phyloP scores from a whole-genome alignment of 2,888 invertebrate genomes.

The Aspidapion aeneum region DNA sequence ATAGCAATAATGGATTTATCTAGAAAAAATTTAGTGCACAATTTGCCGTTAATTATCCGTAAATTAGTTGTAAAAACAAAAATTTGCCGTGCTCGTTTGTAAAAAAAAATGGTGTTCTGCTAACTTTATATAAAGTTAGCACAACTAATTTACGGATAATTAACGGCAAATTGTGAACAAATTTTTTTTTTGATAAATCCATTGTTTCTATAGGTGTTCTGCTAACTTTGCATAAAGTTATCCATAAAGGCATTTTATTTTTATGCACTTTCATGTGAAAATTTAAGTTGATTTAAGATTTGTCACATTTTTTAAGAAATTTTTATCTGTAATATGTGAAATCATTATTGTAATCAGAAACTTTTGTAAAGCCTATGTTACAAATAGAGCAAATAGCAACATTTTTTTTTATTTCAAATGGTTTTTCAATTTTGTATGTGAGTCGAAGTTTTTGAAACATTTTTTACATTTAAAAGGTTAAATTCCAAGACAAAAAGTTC shows the following conservation, averaged over 20 bases:
- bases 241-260: conserved; percentile 38
- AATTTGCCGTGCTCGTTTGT: too few species aligned
- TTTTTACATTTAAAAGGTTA: conserved; percentile 41
- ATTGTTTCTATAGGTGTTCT: conserved; percentile 45
- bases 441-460: conserved; percentile 40
- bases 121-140: too few species aligned
- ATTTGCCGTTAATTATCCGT: too few species aligned
- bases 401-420: conserved; percentile 43
- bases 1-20: too few species aligned
- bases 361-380: conserved; percentile 44
- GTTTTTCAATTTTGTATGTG: conserved; percentile 42
- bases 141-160: too few species aligned
- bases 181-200: conserved; percentile 39
- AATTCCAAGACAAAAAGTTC: conserved; percentile 42
- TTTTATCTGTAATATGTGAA: conserved; percentile 45
- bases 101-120: too few species aligned
- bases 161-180: too few species aligned
- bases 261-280: conserved; percentile 45
- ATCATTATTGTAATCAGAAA: conserved; percentile 45
- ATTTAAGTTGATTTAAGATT: conserved; percentile 46
- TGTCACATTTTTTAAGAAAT: conserved; percentile 41
- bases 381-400: conserved; percentile 46
- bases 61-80: too few species aligned
- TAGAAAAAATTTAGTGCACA: too few species aligned
- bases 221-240: conserved; percentile 44